Conservation (phyloP, 2,113 vertebrate species). For the Coturnix japonica region DNA sequence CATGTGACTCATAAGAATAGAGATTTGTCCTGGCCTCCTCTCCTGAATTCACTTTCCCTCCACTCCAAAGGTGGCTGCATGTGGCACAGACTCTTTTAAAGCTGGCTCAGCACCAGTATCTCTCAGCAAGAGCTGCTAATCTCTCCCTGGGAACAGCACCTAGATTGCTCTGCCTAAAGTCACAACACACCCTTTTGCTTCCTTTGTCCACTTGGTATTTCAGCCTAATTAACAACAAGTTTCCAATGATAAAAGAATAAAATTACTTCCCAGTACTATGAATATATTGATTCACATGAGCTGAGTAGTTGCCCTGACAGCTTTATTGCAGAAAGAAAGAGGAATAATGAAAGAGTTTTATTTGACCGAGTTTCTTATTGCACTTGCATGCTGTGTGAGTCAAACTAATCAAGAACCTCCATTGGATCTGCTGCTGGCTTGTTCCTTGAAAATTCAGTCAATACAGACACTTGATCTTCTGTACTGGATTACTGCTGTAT, state of each 20-base stretch:
- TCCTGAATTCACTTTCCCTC: not conserved
- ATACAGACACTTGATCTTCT: not conserved
- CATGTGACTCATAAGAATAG: not conserved
- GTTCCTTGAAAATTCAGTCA: not conserved
- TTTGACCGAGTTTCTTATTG: not conserved
- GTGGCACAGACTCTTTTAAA: not conserved
- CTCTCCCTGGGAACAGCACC: constrained; percentile 26
- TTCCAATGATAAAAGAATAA: not conserved
- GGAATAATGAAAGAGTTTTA: not conserved
- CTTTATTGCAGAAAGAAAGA: not conserved
- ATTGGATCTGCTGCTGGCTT: not conserved
- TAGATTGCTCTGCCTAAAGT: constrained; percentile 13
- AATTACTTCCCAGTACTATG: not conserved
- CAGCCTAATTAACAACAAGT: constrained; percentile 10
- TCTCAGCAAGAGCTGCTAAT: constrained; percentile 17
- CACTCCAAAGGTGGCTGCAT: not conserved
- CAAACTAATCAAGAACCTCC: not conserved
- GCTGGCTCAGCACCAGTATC: not conserved
- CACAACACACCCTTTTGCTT: constrained; percentile 22
- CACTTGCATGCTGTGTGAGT: not conserved
- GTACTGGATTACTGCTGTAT: not conserved
- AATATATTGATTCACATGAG: not conserved
- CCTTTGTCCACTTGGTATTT: constrained; percentile 11
- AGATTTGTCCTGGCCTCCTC: not conserved
- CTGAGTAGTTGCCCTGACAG: not conserved